Evolutionary conservation across 2,797 vertebrate genomes (phyloP), one percentile per base, ranked within the genome.

Genomic region (Gorsachius magnificus): DNA sequence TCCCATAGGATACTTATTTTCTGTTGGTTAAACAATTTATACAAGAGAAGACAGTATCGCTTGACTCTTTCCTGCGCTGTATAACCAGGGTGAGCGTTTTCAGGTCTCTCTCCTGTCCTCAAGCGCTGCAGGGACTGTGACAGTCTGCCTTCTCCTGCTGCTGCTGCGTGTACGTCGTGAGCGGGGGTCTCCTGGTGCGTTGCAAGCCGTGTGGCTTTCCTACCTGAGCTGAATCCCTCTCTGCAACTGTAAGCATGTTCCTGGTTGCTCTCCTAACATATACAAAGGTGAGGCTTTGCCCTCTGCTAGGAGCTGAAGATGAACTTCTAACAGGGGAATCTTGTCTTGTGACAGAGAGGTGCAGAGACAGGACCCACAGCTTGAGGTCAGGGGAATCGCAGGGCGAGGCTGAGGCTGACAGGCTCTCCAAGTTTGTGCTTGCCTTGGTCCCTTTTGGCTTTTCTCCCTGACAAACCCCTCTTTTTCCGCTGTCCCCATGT

Each of bases 341-440:
- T 54, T 41, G 17, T 45, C 20, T 76, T 1, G 0, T 38, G 50
- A 63, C 61, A 78, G 86, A 54, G 26, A 38, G 17, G 48, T 19
- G 17, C 15, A 31, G 90, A 68, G 35, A 38, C 18, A 31, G 43
- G 20, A 31, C 17, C 10, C 10, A 6, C 16, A 31, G 35, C 2
- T 0, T 10, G 28, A 33, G 45, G n/a, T 51, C 21, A 19, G 26
- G 22, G 46, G 8, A 1, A 4, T 26, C 2, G 0, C 41, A 45
- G 16, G 17, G 53, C 41, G 53, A 41, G 19, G 5, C 38, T 6
- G n/a, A 53, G 45, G 36, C 83, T 51, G 36, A 4, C 19, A 7
- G 7, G 24, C 3, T 88, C 31, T 70, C 33, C 22, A 20, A 11
- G 31, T 15, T 35, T 31, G 13, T 45, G 66, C 43, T 43, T 10